Evolutionary conservation across 2,888 invertebrate genomes (phyloP), one percentile per base, ranked within the genome.

Genomic region (Allygus modestus): DNA sequence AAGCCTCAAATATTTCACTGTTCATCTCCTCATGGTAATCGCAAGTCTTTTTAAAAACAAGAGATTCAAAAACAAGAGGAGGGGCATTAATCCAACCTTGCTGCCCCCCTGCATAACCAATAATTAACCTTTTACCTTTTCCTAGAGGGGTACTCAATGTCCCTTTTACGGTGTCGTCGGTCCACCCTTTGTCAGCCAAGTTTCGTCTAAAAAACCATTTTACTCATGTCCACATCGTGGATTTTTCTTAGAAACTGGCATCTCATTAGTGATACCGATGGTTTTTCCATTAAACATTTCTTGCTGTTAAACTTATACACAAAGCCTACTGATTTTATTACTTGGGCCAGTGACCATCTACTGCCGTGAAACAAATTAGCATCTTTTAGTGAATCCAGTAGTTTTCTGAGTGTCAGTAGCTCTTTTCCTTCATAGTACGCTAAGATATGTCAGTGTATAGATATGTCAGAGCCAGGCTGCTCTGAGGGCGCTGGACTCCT

Each of bases 1-100:
- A 81, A 20, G 23, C 33, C 20, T 81, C 37, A 73, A 73, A 73
- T 1, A 73, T 23, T 9, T 7, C 43, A 20, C 43, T 7, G 43
- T 73, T 43, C 61, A 81, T 81, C 9, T 65, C 37, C 43, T 37
- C 58, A 23, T 61, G 81, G 20, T 65, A 81, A 31, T 81, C 73
- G 0, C 43, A 15, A 37, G 43, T 73, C 15, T 73, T 73, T 41
- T 73, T 43, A 7, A n/a, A n/a, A n/a, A n/a, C n/a, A n/a, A n/a
- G n/a, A 15, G 43, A 43, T 41, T 81, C 41, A 81, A 81, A 81
- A 15, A 81, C 31, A 12, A 81, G 28, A 7, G 81, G 58, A 58
- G 61, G 81, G 7, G 61, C 81, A 4, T n/a, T 81, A 0, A 81
- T 81, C 65, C 65, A 81, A 26, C 65, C 65, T 26, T 65, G 23